Evolutionary conservation across 2,113 vertebrate species (phyloP).

Genomic region (Helogale parvula): DNA sequence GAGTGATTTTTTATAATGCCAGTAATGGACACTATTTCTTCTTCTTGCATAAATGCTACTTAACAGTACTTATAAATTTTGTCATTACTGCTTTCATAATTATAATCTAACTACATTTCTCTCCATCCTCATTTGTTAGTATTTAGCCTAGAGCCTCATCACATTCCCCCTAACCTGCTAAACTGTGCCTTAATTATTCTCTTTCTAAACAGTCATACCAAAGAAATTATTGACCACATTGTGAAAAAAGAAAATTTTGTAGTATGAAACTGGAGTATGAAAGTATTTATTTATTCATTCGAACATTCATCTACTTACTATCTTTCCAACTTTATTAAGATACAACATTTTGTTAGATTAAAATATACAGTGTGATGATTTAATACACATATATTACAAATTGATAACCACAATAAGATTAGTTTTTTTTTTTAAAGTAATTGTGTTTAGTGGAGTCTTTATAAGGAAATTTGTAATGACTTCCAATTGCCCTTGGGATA

Average conservation of each 20-base stretch:
- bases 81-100: not conserved
- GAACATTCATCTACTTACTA: not conserved
- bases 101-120: not conserved
- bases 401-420: not conserved
- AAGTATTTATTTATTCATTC: not conserved
- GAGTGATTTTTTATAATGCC: not conserved
- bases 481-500: not conserved
- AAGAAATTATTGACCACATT: not conserved
- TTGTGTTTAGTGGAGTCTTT: not conserved
- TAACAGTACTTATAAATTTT: not conserved
- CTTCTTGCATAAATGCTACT: not conserved
- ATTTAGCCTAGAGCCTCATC: not conserved
- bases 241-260: not conserved
- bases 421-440: not conserved
- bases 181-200: not conserved
- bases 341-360: not conserved
- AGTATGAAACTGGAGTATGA: not conserved
- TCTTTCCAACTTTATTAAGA: not conserved
- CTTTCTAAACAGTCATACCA: not conserved
- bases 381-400: not conserved
- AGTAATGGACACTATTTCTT: not conserved
- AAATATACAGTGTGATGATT: not conserved
- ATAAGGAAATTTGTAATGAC: not conserved
- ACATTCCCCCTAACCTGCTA: not conserved
- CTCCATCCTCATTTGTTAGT: not conserved